Conservation (phyloP, 1,140 invertebrate genomes). For the Pogonus chalceus region DNA sequence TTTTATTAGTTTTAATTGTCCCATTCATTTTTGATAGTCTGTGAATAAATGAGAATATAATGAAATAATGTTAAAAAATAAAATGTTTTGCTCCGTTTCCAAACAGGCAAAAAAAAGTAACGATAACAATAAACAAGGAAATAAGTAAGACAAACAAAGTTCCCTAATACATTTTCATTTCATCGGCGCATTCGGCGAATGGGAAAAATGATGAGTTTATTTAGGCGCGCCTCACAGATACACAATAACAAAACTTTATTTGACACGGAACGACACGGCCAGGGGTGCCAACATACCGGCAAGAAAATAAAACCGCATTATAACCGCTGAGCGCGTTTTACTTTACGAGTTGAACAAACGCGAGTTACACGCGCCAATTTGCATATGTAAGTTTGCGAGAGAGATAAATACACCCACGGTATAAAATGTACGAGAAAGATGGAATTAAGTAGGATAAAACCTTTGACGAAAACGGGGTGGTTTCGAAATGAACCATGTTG, state of each 20-base stretch:
- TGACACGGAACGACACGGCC: background rate
- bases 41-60: too few species aligned
- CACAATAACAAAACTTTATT: conserved; percentile 7
- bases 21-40: too few species aligned
- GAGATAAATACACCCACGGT: background rate
- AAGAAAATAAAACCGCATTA: conserved; percentile 1
- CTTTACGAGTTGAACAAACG: conserved; percentile 7
- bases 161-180: background rate
- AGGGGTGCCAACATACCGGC: background rate
- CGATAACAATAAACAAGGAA: background rate
- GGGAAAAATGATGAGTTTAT: background rate
- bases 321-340: background rate
- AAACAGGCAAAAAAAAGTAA: background rate
- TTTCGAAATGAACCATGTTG: background rate
- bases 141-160: background rate
- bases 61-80: too few species aligned
- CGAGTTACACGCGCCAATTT: background rate
- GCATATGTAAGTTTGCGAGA: conserved; percentile 2
- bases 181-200: background rate
- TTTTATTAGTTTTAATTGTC: too few species aligned
- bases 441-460: conserved; percentile 3
- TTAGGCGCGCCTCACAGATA: background rate
- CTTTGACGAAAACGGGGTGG: background rate
- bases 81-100: too few species aligned
- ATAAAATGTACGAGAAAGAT: background rate